Evolutionary conservation across 2,113 vertebrate genomes (phyloP).

Genomic region (Tetrao urogallus): DNA sequence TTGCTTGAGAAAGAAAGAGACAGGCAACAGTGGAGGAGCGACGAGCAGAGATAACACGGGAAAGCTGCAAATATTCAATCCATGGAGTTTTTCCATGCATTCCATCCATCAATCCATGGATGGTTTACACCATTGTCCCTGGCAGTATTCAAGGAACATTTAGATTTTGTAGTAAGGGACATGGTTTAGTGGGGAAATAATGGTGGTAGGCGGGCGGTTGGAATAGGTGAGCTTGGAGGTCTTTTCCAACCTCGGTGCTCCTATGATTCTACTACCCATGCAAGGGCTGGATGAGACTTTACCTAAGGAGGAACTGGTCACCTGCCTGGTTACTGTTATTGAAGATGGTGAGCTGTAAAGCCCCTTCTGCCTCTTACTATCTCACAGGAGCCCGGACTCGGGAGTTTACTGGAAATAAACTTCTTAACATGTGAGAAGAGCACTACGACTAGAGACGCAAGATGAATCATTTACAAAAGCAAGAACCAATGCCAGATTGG

Average conservation of each 20-base stretch:
- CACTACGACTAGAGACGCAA: not conserved
- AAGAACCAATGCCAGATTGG: slow-evolving; percentile 24
- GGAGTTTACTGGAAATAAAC: not conserved
- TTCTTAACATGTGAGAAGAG: not conserved
- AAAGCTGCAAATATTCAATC: not conserved
- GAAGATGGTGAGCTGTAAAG: not conserved
- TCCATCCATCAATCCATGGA: too few species aligned
- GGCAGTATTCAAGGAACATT: too few species aligned
- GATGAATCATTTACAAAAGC: not conserved
- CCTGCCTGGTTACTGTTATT: not conserved
- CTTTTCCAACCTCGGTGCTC: too few species aligned
- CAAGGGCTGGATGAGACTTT: not conserved
- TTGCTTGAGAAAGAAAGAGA: not conserved
- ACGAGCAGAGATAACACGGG: not conserved
- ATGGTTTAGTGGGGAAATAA: too few species aligned
- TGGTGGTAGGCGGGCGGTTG: too few species aligned
- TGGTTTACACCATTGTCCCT: too few species aligned
- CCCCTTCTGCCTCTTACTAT: not conserved
- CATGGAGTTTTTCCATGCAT: too few species aligned
- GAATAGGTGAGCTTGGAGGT: too few species aligned
- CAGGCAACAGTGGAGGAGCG: not conserved
- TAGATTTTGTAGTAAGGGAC: too few species aligned
- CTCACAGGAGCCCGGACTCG: not conserved
- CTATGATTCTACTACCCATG: not conserved
- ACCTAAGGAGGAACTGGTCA: not conserved